phyloP scores from a whole-genome alignment of 2,797 vertebrate genomes.

The Danionella dracula region DNA sequence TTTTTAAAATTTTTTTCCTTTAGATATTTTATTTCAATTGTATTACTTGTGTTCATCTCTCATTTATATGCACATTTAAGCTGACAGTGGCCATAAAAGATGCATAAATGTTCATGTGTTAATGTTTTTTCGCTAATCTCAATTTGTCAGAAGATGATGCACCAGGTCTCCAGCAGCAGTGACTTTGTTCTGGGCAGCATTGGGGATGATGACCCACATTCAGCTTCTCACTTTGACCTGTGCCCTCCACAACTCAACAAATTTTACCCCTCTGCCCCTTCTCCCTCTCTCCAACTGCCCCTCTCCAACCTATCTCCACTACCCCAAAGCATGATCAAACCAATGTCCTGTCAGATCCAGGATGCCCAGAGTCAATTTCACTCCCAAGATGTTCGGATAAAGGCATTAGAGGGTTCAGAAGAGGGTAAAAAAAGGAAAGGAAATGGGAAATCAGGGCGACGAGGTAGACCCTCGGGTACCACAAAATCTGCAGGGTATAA shows the following conservation, averaged over 20 bases:
- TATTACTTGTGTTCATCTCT: no score
- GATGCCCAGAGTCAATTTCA: slow-evolving; percentile 80
- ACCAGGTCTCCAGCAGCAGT: slow-evolving; percentile 85
- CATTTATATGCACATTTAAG: no score
- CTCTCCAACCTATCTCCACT: slow-evolving; percentile 63
- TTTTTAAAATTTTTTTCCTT: no score
- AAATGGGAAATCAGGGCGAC: slow-evolving; percentile 85
- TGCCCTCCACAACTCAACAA: slow-evolving; percentile 86
- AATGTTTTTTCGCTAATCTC: not conserved
- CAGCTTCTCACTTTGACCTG: slow-evolving; percentile 88
- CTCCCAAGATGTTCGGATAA: slow-evolving; percentile 79
- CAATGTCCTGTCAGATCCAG: slow-evolving; percentile 86
- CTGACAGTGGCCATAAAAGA: no score
- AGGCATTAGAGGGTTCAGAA: slow-evolving; percentile 76
- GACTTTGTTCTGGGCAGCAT: slow-evolving; percentile 89
- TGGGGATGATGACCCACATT: slow-evolving; percentile 83
- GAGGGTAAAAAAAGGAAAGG: slow-evolving; percentile 96
- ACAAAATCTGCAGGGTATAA: slow-evolving; percentile 98
- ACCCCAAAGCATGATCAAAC: slow-evolving; percentile 83
- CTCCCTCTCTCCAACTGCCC: slow-evolving; percentile 67
- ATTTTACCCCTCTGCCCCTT: slow-evolving; percentile 75
- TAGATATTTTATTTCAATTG: no score
- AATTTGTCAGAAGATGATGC: slow-evolving; percentile 90
- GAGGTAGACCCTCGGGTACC: slow-evolving; percentile 92
- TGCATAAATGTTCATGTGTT: no score